Percentiles rank a stretch among this genome's conserved stretches.
Conservation (phyloP, 2,113 vertebrate species). For the Pedionomus torquatus region DNA sequence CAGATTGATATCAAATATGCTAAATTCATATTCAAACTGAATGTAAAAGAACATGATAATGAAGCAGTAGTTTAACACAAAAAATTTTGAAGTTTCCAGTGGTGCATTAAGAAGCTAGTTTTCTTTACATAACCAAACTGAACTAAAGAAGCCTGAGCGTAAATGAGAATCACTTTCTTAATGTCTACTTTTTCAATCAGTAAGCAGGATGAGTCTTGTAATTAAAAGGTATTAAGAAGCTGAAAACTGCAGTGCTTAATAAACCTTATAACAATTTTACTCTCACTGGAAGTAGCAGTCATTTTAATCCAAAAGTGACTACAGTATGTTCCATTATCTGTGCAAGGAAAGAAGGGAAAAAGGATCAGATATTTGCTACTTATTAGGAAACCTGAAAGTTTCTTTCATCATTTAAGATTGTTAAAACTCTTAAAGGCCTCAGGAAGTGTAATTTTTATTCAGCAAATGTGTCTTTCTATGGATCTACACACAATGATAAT, state of each 20-base stretch:
- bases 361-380: neutral
- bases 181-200: neutral
- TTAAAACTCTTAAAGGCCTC: neutral
- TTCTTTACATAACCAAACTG: neutral
- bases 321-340: neutral
- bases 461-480: neutral
- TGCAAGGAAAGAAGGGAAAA: neutral
- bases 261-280: neutral
- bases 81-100: neutral
- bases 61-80: neutral
- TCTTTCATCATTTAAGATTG: neutral
- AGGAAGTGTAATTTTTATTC: neutral
- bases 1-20: neutral
- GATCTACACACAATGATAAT: neutral
- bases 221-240: neutral
- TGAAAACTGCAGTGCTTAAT: neutral
- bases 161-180: neutral
- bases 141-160: neutral
- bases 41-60: neutral
- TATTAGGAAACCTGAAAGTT: neutral
- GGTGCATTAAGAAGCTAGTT: neutral
- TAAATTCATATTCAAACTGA: neutral
- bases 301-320: neutral
- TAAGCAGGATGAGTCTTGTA: neutral
- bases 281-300: neutral